These are phyloP conservation scores for Ahaetulla prasina DNA, from an alignment of 2,113 vertebrate species.

Conservation along the genomic window DNA sequence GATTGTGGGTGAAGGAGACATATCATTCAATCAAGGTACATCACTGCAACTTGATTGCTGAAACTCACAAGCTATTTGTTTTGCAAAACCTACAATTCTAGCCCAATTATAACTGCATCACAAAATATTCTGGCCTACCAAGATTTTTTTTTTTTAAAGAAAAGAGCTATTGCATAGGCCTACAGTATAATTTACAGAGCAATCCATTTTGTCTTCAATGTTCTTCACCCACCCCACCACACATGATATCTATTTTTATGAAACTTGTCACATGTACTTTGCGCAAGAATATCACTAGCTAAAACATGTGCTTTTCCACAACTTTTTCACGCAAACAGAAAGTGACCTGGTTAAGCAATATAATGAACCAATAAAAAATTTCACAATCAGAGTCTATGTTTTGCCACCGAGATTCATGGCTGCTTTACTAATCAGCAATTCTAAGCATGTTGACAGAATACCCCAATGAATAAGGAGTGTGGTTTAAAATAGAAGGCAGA, in stretches of 20 bases:
- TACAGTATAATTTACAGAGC: not conserved
- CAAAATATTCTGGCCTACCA: not conserved
- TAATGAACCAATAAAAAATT: not conserved
- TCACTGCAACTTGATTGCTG: not conserved
- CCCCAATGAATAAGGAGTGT: not conserved
- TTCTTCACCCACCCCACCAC: not conserved
- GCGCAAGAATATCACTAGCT: not conserved
- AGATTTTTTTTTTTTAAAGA: not conserved
- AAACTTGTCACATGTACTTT: not conserved
- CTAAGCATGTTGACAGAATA: not conserved
- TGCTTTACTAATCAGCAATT: not conserved
- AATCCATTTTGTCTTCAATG: not conserved
- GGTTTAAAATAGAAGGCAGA: not conserved
- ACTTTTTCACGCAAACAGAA: not conserved
- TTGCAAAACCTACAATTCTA: not conserved
- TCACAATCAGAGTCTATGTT: not conserved
- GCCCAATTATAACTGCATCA: not conserved
- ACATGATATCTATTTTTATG: not conserved
- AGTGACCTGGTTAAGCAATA: not conserved
- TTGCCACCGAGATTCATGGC: not conserved
- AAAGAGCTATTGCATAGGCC: not conserved
- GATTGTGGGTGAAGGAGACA: not conserved
- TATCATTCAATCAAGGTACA: not conserved
- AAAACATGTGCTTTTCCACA: not conserved
- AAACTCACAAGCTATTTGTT: not conserved